Evolutionary conservation across 2,797 vertebrate species (phyloP).

Genomic region (Chelon auratus): DNA sequence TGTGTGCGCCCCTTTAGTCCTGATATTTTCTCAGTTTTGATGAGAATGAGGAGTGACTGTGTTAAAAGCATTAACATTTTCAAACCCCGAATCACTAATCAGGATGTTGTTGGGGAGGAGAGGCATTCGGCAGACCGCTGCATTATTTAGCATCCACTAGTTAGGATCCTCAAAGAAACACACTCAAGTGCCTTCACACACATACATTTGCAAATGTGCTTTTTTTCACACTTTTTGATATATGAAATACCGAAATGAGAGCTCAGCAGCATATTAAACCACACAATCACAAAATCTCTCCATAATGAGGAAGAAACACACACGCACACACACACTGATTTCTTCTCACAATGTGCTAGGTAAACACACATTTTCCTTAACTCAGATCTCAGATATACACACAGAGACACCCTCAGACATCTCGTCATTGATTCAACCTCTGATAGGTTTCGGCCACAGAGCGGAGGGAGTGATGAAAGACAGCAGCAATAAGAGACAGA

Average conservation of each 20-base stretch:
- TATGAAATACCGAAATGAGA: constrained; percentile 49
- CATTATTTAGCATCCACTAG: constrained; percentile 79
- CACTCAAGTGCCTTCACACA: constrained; percentile 2
- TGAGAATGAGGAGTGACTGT: constrained; percentile 67
- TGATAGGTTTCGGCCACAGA: constrained; percentile 67
- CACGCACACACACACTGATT: constrained; percentile 13
- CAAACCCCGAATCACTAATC: constrained; percentile 74
- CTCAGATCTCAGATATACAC: constrained; percentile 31
- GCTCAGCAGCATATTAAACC: constrained; percentile 33
- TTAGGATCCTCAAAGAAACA: constrained; percentile 68
- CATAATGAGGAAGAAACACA: constrained; percentile 52
- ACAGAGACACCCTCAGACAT: constrained; percentile 43
- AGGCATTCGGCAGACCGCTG: constrained; percentile 73
- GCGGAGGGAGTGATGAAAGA: constrained; percentile 77
- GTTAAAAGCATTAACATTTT: constrained; percentile 80
- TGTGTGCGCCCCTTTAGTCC: constrained; percentile 29
- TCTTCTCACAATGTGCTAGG: constrained; percentile 7
- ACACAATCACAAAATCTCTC: constrained; percentile 42
- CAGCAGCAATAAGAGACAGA: constrained; percentile 71
- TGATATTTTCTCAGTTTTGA: constrained; percentile 62
- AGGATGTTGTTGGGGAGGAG: constrained; percentile 76
- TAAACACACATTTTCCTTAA: constrained; percentile 17
- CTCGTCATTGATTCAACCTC: constrained; percentile 68
- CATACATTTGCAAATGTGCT: constrained; percentile 32
- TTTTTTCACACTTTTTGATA: constrained; percentile 48